phyloP scores from a whole-genome alignment of 2,113 vertebrate species.

The Neofelis nebulosa region DNA sequence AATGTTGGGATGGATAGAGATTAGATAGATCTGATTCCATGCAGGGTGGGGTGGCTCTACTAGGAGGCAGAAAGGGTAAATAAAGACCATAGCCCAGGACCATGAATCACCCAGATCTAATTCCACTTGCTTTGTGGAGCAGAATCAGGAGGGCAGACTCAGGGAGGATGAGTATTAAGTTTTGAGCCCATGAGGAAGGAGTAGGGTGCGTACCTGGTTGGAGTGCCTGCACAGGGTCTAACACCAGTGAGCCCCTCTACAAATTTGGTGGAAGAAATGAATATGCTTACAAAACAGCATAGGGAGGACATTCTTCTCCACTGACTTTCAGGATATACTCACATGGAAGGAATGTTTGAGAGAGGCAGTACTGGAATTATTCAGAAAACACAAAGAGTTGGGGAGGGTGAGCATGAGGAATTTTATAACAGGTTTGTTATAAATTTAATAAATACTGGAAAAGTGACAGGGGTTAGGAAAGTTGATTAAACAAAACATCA shows the following conservation, averaged over 20 bases:
- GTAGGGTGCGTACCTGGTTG: not conserved
- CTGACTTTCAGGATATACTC: not conserved
- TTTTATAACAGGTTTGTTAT: constrained; percentile 57
- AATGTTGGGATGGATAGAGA: not conserved
- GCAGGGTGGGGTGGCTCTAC: not conserved
- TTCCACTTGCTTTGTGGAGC: not conserved
- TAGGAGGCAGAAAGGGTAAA: not conserved
- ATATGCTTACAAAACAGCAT: constrained; percentile 15
- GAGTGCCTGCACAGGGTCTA: not conserved
- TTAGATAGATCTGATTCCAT: not conserved
- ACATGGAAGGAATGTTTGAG: constrained; percentile 50
- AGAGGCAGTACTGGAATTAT: constrained; percentile 28
- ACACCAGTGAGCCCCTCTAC: not conserved
- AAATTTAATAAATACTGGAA: constrained; percentile 49
- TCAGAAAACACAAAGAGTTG: constrained; percentile 18
- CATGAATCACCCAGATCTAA: not conserved
- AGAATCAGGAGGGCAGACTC: not conserved
- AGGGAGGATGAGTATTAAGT: not conserved
- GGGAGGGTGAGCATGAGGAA: not conserved
- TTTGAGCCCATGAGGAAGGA: not conserved
- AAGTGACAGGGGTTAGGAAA: constrained; percentile 36
- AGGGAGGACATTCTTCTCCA: not conserved
- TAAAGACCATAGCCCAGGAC: not conserved
- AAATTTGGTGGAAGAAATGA: not conserved
- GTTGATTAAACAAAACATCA: constrained; percentile 32